A percentile compares a stretch with the other conserved stretches of the same genome.
phyloP scores from a whole-genome alignment of 2,888 invertebrate species.

The Chironomus riparius region DNA sequence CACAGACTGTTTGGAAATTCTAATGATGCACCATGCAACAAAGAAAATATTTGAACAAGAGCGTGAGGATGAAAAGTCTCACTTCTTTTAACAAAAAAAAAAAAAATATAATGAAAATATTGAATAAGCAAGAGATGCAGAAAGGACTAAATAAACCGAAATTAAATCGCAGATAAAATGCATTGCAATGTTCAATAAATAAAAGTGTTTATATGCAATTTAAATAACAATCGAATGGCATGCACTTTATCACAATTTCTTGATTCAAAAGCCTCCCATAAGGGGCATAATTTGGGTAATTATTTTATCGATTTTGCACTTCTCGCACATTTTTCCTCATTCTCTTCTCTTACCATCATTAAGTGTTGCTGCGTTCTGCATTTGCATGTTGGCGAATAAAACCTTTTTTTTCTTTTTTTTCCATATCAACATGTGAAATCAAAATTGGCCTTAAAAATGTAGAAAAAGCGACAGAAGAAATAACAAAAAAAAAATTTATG shows the following conservation, averaged over 20 bases:
- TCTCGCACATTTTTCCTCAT: background rate
- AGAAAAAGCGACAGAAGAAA: background rate
- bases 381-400: conserved; percentile 10
- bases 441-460: background rate
- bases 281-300: conserved; percentile 11
- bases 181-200: no score
- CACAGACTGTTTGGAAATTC: no score
- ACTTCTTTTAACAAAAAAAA: no score
- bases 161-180: background rate
- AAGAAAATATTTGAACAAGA: no score
- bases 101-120: no score
- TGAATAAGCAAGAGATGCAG: background rate
- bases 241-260: background rate
- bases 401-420: background rate
- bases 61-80: no score
- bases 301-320: conserved; percentile 16
- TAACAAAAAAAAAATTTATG: background rate
- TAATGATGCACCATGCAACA: no score
- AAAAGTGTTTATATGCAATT: background rate
- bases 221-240: conserved; percentile 14
- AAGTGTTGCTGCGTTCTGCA: conserved; percentile 8
- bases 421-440: conserved; percentile 22
- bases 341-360: background rate
- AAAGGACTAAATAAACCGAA: background rate
- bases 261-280: conserved; percentile 3